Percentiles rank a stretch among this genome's conserved stretches.
Evolutionary conservation across 2,113 vertebrate species (phyloP).

Genomic region (Marcusenius ussheri): DNA sequence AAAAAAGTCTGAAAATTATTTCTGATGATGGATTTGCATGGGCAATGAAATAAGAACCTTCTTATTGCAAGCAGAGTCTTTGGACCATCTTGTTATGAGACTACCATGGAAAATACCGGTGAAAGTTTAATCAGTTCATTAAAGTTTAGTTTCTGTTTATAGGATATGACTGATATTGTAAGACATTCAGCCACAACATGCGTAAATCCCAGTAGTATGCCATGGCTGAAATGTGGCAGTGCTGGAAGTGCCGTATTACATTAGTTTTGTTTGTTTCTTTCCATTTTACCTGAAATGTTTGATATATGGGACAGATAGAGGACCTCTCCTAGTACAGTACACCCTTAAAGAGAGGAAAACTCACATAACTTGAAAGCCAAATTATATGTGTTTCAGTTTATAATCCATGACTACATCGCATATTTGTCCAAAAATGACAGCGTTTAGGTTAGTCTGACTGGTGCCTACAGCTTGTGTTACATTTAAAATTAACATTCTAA

Average conservation of each 20-base stretch:
- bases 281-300: neutral
- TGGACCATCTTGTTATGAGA: neutral
- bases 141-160: neutral
- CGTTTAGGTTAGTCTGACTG: neutral
- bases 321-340: neutral
- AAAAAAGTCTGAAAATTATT: neutral
- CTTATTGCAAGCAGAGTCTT: neutral
- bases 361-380: neutral
- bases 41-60: neutral
- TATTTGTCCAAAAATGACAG: neutral
- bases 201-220: neutral
- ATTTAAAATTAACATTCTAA: neutral
- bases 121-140: neutral
- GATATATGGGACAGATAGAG: neutral
- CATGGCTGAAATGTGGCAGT: neutral
- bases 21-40: neutral
- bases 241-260: neutral
- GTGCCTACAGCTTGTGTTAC: neutral
- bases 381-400: neutral
- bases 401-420: neutral
- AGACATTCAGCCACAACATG: neutral
- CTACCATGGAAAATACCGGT: neutral
- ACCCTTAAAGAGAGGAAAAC: neutral
- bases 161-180: neutral
- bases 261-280: neutral